A percentile compares a stretch with the other conserved stretches of the same genome.
phyloP scores from a whole-genome alignment of 1,140 invertebrate species.

The Tribolium castaneum region DNA sequence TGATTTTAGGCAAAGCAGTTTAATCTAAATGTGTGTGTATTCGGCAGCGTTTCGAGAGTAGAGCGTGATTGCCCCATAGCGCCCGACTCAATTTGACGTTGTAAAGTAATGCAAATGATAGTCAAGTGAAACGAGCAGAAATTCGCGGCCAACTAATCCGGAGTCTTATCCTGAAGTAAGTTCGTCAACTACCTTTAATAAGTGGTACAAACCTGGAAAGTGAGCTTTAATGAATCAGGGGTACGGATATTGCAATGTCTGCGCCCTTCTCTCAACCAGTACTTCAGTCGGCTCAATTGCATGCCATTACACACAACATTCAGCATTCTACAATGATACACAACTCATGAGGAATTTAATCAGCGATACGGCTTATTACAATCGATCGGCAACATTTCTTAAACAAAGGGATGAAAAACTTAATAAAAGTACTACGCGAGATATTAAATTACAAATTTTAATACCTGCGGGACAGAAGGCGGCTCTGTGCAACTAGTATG shows the following conservation, averaged over 20 bases:
- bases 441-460: constrained; percentile 48
- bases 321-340: constrained; percentile 37
- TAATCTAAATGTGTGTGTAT: constrained; percentile 36
- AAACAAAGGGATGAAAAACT: constrained; percentile 43
- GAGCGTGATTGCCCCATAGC: constrained; percentile 34
- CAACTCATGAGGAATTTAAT: constrained; percentile 33
- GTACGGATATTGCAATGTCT: constrained; percentile 45
- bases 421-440: constrained; percentile 44
- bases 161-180: constrained; percentile 41
- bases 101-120: constrained; percentile 40
- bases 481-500: constrained; percentile 41
- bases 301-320: constrained; percentile 7
- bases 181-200: constrained; percentile 45
- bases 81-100: constrained; percentile 24
- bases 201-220: constrained; percentile 26
- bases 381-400: constrained; percentile 31
- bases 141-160: constrained; percentile 37
- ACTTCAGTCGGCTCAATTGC: constrained; percentile 33
- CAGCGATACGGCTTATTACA: constrained; percentile 31
- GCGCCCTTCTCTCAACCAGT: constrained; percentile 10
- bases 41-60: constrained; percentile 22
- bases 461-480: constrained; percentile 43
- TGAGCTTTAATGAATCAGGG: constrained; percentile 43
- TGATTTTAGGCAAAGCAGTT: constrained; percentile 35
- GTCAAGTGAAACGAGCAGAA: constrained; percentile 28